Conservation (phyloP, 23 tunicate species). For the Clavelina lepadiformis region DNA sequence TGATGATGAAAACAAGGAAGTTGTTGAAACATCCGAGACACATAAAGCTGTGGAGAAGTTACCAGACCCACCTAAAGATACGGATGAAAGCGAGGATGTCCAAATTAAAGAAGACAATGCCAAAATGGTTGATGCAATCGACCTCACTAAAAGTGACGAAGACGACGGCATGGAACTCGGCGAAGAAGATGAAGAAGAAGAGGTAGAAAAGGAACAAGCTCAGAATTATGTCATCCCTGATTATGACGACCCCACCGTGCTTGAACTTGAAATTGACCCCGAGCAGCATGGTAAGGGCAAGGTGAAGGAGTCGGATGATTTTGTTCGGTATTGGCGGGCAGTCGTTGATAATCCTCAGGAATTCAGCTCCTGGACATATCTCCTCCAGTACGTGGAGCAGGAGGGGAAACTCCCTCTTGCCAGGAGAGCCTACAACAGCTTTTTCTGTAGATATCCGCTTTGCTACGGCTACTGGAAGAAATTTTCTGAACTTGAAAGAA, state of each 20-base stretch:
- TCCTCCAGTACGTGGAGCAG: conserved; percentile 86
- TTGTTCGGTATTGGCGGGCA: conserved; percentile 61
- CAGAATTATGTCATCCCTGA: conserved; percentile 21
- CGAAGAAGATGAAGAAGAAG: neutral
- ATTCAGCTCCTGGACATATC: conserved; percentile 85
- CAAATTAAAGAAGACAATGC: neutral
- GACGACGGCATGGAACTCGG: conserved; percentile 8
- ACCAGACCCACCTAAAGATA: too few relatives aligned
- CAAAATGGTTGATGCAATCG: conserved; percentile 24
- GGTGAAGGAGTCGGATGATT: conserved; percentile 65
- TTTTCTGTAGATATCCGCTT: conserved; percentile 79
- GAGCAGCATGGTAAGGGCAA: conserved; percentile 32
- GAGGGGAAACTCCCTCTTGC: conserved; percentile 52
- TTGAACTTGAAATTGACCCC: conserved; percentile 55
- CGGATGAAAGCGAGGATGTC: neutral
- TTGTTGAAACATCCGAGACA: neutral
- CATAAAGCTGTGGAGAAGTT: too few relatives aligned
- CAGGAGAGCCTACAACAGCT: conserved; percentile 78
- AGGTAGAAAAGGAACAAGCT: conserved; percentile 1
- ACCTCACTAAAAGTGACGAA: conserved; percentile 24
- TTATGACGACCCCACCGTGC: conserved; percentile 36
- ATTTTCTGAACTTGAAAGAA: conserved; percentile 89
- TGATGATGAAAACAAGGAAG: neutral
- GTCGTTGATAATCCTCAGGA: conserved; percentile 87
- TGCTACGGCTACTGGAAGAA: conserved; percentile 97